phyloP scores from a whole-genome alignment of 2,888 invertebrate species.

The Noctua janthe region DNA sequence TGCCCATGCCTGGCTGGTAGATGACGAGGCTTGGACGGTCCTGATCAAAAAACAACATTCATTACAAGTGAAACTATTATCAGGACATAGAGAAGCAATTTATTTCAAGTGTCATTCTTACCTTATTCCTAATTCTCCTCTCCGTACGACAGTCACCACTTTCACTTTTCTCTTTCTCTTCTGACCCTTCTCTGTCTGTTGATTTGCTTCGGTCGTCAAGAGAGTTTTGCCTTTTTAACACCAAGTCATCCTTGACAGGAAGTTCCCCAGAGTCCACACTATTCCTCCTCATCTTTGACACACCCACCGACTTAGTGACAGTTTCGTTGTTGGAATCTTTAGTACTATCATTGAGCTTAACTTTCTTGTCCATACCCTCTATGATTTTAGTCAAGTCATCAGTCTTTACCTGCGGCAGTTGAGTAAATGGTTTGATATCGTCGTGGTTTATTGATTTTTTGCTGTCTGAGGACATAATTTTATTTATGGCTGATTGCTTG shows the following conservation, averaged over 20 bases:
- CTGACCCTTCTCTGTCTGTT: conserved; percentile 89
- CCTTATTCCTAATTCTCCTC: conserved; percentile 92
- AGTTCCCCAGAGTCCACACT: conserved; percentile 84
- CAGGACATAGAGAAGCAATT: conserved; percentile 21
- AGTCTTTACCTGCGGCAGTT: conserved; percentile 88
- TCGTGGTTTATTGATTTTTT: conserved; percentile 84
- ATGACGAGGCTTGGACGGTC: conserved; percentile 97
- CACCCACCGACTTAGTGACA: conserved; percentile 69
- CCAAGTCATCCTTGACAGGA: conserved; percentile 78
- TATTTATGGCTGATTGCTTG: conserved; percentile 82
- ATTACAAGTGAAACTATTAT: conserved; percentile 25
- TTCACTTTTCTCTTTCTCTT: conserved; percentile 88
- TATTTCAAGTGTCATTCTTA: conserved; percentile 69
- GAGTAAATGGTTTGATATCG: conserved; percentile 89
- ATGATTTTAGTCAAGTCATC: conserved; percentile 87
- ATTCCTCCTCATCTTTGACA: conserved; percentile 79
- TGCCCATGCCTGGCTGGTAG: conserved; percentile 97
- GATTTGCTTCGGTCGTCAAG: conserved; percentile 90
- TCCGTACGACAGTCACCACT: conserved; percentile 90
- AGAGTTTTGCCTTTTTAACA: conserved; percentile 89
- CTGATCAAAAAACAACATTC: conserved; percentile 79
- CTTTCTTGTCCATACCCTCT: conserved; percentile 85
- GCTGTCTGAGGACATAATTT: conserved; percentile 81
- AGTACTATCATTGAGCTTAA: conserved; percentile 78
- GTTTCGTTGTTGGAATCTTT: conserved; percentile 83